Evolutionary conservation across 2,113 vertebrate species (phyloP).

Genomic region (Cynoglossus semilaevis): DNA sequence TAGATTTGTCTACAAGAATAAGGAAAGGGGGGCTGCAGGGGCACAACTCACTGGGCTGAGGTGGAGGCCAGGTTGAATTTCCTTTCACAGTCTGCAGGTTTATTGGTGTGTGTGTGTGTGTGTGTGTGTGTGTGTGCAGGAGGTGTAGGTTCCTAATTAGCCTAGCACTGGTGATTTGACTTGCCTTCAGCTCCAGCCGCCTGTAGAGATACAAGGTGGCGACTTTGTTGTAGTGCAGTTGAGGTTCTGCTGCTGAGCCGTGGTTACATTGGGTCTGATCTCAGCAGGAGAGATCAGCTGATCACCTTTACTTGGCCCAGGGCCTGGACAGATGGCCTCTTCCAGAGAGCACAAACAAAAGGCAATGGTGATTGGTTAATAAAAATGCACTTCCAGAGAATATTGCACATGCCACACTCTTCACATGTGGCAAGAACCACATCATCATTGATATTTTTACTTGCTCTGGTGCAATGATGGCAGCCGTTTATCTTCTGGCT

Average conservation of each 20-base stretch:
- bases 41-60: constrained; percentile 50
- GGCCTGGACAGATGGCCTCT: constrained; percentile 61
- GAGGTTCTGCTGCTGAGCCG: constrained; percentile 17
- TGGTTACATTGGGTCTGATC: constrained; percentile 26
- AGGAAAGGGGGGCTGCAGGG: constrained; percentile 20
- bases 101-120: background rate
- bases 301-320: constrained; percentile 54
- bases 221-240: too few relatives aligned
- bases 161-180: constrained; percentile 25
- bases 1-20: constrained; percentile 54
- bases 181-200: constrained; percentile 30
- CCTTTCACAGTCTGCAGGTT: constrained; percentile 30
- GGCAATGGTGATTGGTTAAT: constrained; percentile 33
- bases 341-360: constrained; percentile 31
- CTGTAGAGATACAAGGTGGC: constrained; percentile 27
- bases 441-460: too few relatives aligned
- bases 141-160: constrained; percentile 38
- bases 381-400: constrained; percentile 50
- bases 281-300: constrained; percentile 23
- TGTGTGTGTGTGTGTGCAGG: constrained; percentile 27
- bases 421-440: constrained; percentile 17
- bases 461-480: too few relatives aligned
- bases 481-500: too few relatives aligned
- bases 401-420: background rate
- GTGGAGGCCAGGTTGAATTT: constrained; percentile 57